Percentiles rank a stretch among this genome's conserved stretches.
Evolutionary conservation across 1,140 invertebrate genomes (phyloP).

Genomic region (Palaemon carinicauda): DNA sequence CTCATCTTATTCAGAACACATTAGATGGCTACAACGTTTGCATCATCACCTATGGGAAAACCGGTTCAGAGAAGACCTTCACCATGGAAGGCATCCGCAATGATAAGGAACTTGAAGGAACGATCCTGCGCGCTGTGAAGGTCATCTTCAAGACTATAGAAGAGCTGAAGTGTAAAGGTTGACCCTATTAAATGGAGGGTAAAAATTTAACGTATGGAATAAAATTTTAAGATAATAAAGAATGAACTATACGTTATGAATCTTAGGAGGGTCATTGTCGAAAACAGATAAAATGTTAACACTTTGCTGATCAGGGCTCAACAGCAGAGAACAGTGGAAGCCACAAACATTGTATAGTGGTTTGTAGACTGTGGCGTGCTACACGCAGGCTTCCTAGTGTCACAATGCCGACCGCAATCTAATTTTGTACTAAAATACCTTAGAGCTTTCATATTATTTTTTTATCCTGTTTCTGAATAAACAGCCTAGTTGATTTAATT

Average conservation of each 20-base stretch:
- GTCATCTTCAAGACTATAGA: conserved; percentile 80
- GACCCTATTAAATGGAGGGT: conserved; percentile 81
- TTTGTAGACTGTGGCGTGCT: too few relatives aligned
- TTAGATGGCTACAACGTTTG: conserved; percentile 95
- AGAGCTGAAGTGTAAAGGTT: conserved; percentile 75
- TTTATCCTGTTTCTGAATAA: too few relatives aligned
- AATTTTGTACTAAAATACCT: too few relatives aligned
- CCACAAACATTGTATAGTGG: conserved; percentile 68
- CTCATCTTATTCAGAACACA: conserved; percentile 78
- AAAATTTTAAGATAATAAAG: conserved; percentile 72
- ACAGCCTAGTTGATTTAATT: too few relatives aligned
- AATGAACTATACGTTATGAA: conserved; percentile 75
- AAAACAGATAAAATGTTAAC: conserved; percentile 72
- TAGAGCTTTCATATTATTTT: too few relatives aligned
- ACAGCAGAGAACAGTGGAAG: conserved; percentile 76
- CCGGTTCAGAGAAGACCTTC: conserved; percentile 90
- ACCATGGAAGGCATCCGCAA: conserved; percentile 72
- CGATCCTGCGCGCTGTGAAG: conserved; percentile 83
- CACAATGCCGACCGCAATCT: too few relatives aligned
- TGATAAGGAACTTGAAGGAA: conserved; percentile 68
- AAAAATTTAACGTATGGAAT: conserved; percentile 73
- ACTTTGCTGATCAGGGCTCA: conserved; percentile 77
- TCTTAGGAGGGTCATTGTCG: conserved; percentile 67
- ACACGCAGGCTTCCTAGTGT: too few relatives aligned
- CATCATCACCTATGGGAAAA: conserved; percentile 96